Evolutionary conservation across 1,140 invertebrate species (phyloP).

Genomic region (Coptotermes formosanus): DNA sequence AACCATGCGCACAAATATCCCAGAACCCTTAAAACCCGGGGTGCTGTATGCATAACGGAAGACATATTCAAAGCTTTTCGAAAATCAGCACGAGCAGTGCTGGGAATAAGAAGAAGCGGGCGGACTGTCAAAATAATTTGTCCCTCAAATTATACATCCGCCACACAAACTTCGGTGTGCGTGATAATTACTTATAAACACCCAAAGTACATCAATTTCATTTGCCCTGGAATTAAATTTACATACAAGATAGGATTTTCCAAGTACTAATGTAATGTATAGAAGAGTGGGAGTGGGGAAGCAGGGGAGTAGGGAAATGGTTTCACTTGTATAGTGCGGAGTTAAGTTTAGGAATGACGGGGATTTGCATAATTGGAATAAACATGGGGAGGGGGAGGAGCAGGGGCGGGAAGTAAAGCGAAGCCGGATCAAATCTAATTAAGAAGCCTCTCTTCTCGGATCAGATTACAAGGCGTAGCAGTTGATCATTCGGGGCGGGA

Average conservation of each 20-base stretch:
- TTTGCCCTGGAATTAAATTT: constrained; percentile 32
- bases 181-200: constrained; percentile 34
- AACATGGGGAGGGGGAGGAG: constrained; percentile 18
- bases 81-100: constrained; percentile 18
- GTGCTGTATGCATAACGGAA: not conserved
- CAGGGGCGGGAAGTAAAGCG: constrained; percentile 22
- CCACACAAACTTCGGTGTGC: not conserved
- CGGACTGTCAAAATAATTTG: constrained; percentile 25
- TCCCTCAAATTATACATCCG: constrained; percentile 23
- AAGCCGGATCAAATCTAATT: constrained; percentile 32
- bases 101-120: not conserved
- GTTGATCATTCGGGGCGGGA: not conserved
- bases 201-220: constrained; percentile 34
- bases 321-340: constrained; percentile 12
- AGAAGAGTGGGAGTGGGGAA: not conserved
- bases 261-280: not conserved
- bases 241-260: constrained; percentile 30
- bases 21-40: not conserved
- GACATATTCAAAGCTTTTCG: constrained; percentile 10
- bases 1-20: not conserved
- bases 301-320: not conserved
- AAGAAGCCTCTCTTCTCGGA: constrained; percentile 26
- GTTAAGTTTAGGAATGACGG: constrained; percentile 28
- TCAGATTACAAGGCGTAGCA: constrained; percentile 22
- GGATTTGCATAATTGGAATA: constrained; percentile 34